Evolutionary conservation across 2,113 vertebrate species (phyloP).

Genomic region (Coracopsis vasa): DNA sequence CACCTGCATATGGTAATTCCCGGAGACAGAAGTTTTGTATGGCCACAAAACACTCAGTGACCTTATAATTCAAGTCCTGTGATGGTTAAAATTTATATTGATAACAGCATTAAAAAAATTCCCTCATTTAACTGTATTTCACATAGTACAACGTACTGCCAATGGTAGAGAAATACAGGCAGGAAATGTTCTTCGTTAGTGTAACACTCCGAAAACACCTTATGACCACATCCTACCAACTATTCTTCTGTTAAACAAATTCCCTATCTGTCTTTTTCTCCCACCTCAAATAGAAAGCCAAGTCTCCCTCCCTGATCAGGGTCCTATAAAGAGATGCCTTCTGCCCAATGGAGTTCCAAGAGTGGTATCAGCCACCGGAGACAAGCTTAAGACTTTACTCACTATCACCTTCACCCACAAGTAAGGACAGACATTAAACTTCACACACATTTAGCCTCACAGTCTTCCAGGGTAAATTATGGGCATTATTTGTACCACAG

Average conservation of each 20-base stretch:
- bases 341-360: neutral
- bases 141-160: neutral
- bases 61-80: neutral
- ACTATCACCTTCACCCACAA: neutral
- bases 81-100: neutral
- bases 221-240: neutral
- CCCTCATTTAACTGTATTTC: neutral
- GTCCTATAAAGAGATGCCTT: neutral
- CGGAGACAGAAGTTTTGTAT: neutral
- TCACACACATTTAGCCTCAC: neutral
- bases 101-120: neutral
- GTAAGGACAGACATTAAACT: neutral
- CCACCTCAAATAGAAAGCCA: neutral
- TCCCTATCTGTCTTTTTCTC: neutral
- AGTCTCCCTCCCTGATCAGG: neutral
- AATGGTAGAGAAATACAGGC: neutral
- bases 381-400: neutral
- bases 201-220: neutral
- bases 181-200: neutral
- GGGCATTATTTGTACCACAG: neutral
- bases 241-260: neutral
- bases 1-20: neutral
- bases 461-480: neutral
- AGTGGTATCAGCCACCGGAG: neutral
- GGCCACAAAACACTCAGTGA: neutral